phyloP scores from a whole-genome alignment of 2,797 vertebrate species.

The Borostomias antarcticus region DNA sequence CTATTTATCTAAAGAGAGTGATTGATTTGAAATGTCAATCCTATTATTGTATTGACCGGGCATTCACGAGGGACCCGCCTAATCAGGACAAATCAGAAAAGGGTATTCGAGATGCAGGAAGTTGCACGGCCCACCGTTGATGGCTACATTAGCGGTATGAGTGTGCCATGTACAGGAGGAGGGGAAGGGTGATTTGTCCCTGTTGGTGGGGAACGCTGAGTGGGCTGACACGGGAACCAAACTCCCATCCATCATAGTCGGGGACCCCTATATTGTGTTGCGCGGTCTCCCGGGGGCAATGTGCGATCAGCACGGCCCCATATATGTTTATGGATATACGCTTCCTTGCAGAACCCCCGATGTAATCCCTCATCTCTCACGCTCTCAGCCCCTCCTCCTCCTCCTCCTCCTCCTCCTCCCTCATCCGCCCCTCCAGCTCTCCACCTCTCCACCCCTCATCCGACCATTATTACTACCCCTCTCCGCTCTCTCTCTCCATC shows the following conservation, averaged over 20 bases:
- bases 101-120: slow-evolving; percentile 43
- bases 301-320: slow-evolving; percentile 61
- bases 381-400: neutral
- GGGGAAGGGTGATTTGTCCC: slow-evolving; percentile 65
- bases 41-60: neutral
- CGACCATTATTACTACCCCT: slow-evolving; percentile 45
- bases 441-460: neutral
- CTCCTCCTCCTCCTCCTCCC: neutral
- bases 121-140: slow-evolving; percentile 40
- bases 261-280: slow-evolving; percentile 60
- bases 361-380: slow-evolving; percentile 47
- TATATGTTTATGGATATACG: slow-evolving; percentile 64
- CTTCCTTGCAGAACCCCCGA: slow-evolving; percentile 39
- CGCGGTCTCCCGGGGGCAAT: slow-evolving; percentile 49
- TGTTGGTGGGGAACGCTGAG: slow-evolving; percentile 57
- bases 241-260: slow-evolving; percentile 69
- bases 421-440: neutral
- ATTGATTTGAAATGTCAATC: slow-evolving; percentile 38
- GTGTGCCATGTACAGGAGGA: slow-evolving; percentile 22
- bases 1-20: slow-evolving; percentile 11
- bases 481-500: slow-evolving; percentile 31
- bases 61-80: slow-evolving; percentile 16
- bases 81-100: slow-evolving; percentile 30
- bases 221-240: slow-evolving; percentile 54
- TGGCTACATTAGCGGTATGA: slow-evolving; percentile 69